Conservation (phyloP, 2,113 vertebrate genomes). For the Oxyura jamaicensis region DNA sequence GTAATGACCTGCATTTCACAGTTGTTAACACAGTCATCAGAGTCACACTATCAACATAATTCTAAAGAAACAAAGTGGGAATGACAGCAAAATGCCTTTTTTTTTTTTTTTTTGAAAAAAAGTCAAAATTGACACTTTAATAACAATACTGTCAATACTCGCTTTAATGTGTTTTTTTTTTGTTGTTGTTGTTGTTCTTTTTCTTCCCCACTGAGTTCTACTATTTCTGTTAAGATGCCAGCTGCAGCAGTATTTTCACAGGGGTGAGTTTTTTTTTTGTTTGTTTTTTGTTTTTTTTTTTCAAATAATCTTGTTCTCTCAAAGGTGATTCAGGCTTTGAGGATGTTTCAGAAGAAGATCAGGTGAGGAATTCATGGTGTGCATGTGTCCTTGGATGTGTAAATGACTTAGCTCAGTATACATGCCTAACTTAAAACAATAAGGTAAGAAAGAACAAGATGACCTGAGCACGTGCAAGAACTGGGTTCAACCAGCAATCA, state of each 20-base stretch:
- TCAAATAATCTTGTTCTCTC: background rate
- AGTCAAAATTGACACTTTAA: background rate
- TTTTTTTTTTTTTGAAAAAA: background rate
- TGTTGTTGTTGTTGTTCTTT: background rate
- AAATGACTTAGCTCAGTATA: too few species aligned
- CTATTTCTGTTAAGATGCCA: conserved; percentile 4
- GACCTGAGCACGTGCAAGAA: too few species aligned
- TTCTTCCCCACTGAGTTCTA: background rate
- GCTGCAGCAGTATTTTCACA: conserved; percentile 20
- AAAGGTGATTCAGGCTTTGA: too few species aligned
- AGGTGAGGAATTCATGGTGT: too few species aligned
- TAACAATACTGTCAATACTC: background rate
- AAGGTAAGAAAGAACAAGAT: too few species aligned
- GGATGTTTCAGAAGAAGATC: too few species aligned
- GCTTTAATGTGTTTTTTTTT: background rate
- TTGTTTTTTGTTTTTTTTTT: too few species aligned
- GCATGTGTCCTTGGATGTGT: too few species aligned
- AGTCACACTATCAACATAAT: background rate
- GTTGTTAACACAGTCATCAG: conserved; percentile 34
- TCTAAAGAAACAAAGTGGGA: background rate
- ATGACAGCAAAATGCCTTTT: background rate
- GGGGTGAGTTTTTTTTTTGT: background rate
- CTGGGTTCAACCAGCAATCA: too few species aligned
- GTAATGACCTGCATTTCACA: conserved; percentile 5
- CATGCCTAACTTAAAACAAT: too few species aligned